Conservation (phyloP, 2,113 vertebrate species). For the Mionectes macconnelli region DNA sequence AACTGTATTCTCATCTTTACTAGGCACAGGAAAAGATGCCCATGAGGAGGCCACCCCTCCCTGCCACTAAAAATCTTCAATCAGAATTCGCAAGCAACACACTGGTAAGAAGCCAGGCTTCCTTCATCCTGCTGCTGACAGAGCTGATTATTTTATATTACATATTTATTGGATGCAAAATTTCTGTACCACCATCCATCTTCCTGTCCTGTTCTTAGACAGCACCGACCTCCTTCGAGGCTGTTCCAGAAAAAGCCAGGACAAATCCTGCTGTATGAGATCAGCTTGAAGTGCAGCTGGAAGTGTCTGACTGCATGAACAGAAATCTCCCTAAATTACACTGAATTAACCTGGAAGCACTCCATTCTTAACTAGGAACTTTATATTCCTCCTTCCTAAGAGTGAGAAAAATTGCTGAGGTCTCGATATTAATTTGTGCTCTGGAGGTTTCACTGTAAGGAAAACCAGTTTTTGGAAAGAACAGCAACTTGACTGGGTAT, state of each 20-base stretch:
- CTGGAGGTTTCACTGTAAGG: background rate
- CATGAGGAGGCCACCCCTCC: background rate
- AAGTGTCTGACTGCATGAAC: background rate
- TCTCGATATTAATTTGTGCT: background rate
- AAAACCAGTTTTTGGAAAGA: background rate
- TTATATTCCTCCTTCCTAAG: background rate
- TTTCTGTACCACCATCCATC: background rate
- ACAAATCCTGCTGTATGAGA: background rate
- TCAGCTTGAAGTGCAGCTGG: background rate
- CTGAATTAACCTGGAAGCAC: background rate
- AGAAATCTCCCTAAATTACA: background rate
- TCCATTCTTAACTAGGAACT: background rate
- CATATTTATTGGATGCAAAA: background rate
- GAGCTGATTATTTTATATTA: background rate
- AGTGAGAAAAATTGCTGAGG: background rate
- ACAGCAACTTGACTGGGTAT: no score
- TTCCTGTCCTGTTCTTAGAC: slow-evolving; percentile 10
- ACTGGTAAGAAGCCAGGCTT: background rate
- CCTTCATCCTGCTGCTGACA: background rate
- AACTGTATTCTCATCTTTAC: background rate
- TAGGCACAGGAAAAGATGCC: background rate
- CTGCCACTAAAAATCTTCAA: background rate
- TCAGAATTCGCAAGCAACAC: background rate
- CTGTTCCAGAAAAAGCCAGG: background rate
- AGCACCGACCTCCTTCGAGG: background rate